Evolutionary conservation across 2,113 vertebrate species (phyloP), one percentile per base, ranked within the genome.

Genomic region (Alouatta palliata): DNA sequence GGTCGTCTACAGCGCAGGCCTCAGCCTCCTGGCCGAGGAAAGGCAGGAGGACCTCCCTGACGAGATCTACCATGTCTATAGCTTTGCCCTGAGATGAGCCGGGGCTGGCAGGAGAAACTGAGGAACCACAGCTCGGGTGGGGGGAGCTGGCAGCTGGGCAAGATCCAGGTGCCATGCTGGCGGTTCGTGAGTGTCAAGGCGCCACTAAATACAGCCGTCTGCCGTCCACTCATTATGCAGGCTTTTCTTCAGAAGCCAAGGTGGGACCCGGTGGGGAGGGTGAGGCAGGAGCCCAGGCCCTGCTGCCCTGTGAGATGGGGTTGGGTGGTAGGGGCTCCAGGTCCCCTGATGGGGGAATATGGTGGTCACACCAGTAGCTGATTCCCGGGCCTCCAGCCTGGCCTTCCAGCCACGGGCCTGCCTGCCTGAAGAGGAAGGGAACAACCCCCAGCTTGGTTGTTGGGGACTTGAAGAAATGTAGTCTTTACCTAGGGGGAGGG

Each of bases 1-100:
- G 84, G 98, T 99, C 52, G 98, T 99, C 97, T 96, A 79, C 90
- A 97, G 82, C 0, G 99, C 99, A 0, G 99, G 99, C 70, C 99
- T 99, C 91, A 94, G 97, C 45, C 98, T 99, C 19, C 56, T 99
- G 95, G 98, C 98, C 0, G 99, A 99, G 95, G 99, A 99, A 94
- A 99, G 99, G 64, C 99, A 99, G 96, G 98, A 99, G 94, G 98
- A 99, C 98, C 99, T 99, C 87, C 99, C 99, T 0, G 99, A 99
- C 0, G 99, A 99, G 98, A 99, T 99, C 97, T 99, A 99, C 98
- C 99, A 99, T 0, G 99, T 99, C 49, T 99, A 99, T 97, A 99
- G 99, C 12, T 97, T 99, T 0, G 99, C 99, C 77, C 99, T 99
- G 97, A 99, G 99, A 99, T 99, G 99, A 99, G 90, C 61, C 0